phyloP scores from a whole-genome alignment of 2,888 invertebrate species.

The Tipula vernalis region DNA sequence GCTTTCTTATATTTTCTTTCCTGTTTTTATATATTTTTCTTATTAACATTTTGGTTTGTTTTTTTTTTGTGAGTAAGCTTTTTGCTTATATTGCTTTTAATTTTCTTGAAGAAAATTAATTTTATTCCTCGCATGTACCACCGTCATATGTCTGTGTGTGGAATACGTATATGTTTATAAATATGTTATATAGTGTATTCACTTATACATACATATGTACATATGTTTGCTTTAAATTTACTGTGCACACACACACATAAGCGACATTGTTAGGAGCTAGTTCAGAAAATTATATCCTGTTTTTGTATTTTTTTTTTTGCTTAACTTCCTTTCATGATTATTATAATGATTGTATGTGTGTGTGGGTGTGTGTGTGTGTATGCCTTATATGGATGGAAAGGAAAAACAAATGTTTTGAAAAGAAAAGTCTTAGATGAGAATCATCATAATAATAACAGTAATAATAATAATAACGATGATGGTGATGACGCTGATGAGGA shows the following conservation, averaged over 20 bases:
- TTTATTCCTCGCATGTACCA: not conserved
- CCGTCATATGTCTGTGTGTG: not conserved
- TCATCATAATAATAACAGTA: not conserved
- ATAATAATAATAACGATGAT: not conserved
- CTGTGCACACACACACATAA: not conserved
- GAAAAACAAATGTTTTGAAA: not conserved
- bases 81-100: not conserved
- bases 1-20: not conserved
- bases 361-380: not conserved
- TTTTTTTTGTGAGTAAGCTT: not conserved
- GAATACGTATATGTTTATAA: not conserved
- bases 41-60: not conserved
- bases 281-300: not conserved
- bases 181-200: no score
- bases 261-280: not conserved
- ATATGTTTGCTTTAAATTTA: not conserved
- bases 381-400: not conserved
- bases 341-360: not conserved
- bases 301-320: not conserved
- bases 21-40: not conserved
- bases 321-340: not conserved
- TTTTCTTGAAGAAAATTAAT: conserved; percentile 4
- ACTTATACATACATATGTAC: not conserved
- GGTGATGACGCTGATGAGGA: not conserved
- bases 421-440: not conserved